Base-by-base conservation (phyloP, 2,888 invertebrate species). In the Myathropa florea region DNA sequence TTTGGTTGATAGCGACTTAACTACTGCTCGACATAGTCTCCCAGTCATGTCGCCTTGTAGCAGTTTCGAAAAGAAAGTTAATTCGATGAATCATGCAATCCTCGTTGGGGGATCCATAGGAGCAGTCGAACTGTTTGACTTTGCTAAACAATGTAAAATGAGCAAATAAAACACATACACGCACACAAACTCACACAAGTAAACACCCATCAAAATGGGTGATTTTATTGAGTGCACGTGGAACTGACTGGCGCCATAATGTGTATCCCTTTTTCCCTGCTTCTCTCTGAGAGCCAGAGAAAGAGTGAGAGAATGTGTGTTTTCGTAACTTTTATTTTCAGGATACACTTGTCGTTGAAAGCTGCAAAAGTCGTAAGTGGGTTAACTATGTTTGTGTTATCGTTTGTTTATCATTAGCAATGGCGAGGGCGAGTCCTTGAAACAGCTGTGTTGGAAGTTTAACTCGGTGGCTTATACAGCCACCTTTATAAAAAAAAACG, bases 31-130 rank as follows among this genome's bases (percentile, higher is more conserved):
- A 24, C 57, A 24, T 57, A 24, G 24, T 24, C 23, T 18, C 23
- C 23, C 24, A 14, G 24, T 12, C 57, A 14, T 57, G 63, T 33
- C 18, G 10, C n/a, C 21, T 63, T 33, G 63, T 14, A 63, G 46
- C 53, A n/a, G 2, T 70, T 63, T 26, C 26, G 36, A 61, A 55
- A 18, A 36, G 36, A 80, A 81, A 63, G 68, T 75, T 75, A 75
- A 81, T 75, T 81, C 64, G 63, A 81, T 81, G 81, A 81, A 75
- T 81, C 81, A 81, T 68, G 81, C 81, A 68, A 81, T 81, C 55
- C 46, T 61, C 30, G 81, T 75, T 61, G 24, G 55, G 28, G 61
- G 57, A n/a, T 61, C 55, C 63, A 14, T 63, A 70, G 39, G 18
- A 63, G 55, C 21, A 75, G 68, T 70, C 61, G 68, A 73, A 68